A percentile compares a stretch with the other conserved stretches of the same genome.
Conservation (phyloP, 2,888 invertebrate genomes). For the Uropetala carovei region DNA sequence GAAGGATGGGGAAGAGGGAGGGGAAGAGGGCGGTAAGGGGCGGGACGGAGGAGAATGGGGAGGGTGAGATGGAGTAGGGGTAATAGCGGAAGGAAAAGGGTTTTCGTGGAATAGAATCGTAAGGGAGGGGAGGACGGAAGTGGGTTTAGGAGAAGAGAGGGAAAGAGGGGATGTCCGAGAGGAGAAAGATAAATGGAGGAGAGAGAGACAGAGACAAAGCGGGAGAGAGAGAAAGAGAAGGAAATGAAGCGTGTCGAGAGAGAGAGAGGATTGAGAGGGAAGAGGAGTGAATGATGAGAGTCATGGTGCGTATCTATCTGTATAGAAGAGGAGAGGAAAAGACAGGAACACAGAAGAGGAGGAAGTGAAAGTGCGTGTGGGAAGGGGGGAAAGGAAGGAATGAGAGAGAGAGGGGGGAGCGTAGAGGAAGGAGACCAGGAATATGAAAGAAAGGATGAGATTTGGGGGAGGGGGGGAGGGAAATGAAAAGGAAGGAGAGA, state of each 20-base stretch:
- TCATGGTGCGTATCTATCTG: not conserved
- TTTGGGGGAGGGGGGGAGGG: no score
- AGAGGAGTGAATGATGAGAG: not conserved
- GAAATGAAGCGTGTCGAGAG: not conserved
- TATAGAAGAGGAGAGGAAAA: no score
- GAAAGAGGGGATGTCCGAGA: not conserved
- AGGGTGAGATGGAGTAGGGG: not conserved
- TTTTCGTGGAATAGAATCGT: conserved; percentile 2
- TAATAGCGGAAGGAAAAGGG: conserved; percentile 32
- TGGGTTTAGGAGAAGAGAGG: conserved; percentile 8
- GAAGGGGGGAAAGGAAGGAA: not conserved
- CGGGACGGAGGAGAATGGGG: no score
- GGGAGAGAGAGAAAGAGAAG: not conserved
- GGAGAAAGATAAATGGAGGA: not conserved
- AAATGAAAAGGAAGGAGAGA: not conserved
- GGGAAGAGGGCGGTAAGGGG: no score
- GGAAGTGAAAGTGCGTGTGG: no score
- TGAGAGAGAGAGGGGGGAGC: not conserved
- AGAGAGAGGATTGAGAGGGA: not conserved
- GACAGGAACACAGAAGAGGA: no score
- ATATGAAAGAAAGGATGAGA: not conserved
- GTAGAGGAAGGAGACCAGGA: not conserved
- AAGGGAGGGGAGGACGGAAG: not conserved
- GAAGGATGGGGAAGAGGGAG: no score
- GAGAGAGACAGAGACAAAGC: not conserved